Conservation (phyloP, 2,888 invertebrate species). For the Leptarthrus brevirostris region DNA sequence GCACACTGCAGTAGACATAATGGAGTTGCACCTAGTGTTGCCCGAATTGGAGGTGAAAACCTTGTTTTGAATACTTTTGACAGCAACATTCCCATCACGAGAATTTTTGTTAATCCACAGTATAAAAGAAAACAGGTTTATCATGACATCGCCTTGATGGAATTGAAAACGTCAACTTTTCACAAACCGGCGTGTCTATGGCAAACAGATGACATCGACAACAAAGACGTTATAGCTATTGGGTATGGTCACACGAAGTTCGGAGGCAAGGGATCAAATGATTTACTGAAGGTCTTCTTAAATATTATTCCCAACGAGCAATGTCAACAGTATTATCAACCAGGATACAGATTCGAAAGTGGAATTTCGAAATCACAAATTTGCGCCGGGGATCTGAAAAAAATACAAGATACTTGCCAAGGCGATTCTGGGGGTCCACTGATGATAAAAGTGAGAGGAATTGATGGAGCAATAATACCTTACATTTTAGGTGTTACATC, state of each 20-base stretch:
- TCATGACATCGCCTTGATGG: background rate
- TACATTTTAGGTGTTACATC: background rate
- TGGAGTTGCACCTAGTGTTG: conserved; percentile 15
- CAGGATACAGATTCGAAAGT: background rate
- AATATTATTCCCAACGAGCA: background rate
- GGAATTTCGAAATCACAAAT: conserved; percentile 18
- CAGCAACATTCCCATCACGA: background rate
- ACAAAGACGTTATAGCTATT: conserved; percentile 26
- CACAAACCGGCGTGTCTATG: background rate
- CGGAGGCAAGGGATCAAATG: background rate
- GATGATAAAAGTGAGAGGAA: background rate
- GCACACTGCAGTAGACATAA: conserved; percentile 59
- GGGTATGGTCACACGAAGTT: conserved; percentile 6
- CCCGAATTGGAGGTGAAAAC: background rate
- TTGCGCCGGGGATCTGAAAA: conserved; percentile 39
- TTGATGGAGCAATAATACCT: background rate
- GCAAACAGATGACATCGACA: background rate
- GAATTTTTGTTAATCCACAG: background rate
- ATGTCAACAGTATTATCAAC: background rate
- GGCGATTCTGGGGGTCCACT: conserved; percentile 52
- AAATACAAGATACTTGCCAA: conserved; percentile 33
- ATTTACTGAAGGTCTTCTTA: background rate
- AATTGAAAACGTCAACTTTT: background rate
- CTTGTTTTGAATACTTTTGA: background rate
- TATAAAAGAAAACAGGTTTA: background rate